phyloP scores from a whole-genome alignment of 1,140 invertebrate species.

The Hyposmocoma kahamanoa region DNA sequence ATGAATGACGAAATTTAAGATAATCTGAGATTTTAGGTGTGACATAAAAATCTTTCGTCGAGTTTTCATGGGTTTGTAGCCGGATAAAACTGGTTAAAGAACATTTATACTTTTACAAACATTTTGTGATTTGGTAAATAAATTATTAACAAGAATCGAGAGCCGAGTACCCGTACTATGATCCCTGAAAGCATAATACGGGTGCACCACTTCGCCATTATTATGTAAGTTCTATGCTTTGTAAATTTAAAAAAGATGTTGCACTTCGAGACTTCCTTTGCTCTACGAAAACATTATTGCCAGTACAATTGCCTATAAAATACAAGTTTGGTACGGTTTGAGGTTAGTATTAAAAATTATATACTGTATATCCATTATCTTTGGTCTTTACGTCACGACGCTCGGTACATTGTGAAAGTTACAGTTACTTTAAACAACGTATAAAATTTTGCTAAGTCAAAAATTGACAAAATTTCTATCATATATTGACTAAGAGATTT shows the following conservation, averaged over 20 bases:
- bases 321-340: slow-evolving; percentile 66
- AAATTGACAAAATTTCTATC: slow-evolving; percentile 71
- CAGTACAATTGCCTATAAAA: slow-evolving; percentile 42
- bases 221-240: too few relatives aligned
- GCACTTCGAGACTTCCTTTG: neutral
- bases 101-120: too few relatives aligned
- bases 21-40: slow-evolving; percentile 13
- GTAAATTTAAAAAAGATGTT: too few relatives aligned
- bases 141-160: too few relatives aligned
- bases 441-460: slow-evolving; percentile 73
- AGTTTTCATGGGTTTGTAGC: too few relatives aligned
- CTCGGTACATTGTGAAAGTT: slow-evolving; percentile 56
- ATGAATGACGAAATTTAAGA: slow-evolving; percentile 44
- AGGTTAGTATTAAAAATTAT: slow-evolving; percentile 67
- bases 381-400: slow-evolving; percentile 65
- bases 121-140: too few relatives aligned
- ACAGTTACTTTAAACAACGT: slow-evolving; percentile 66
- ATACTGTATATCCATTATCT: slow-evolving; percentile 66
- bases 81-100: too few relatives aligned
- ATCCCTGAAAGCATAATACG: too few relatives aligned
- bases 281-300: slow-evolving; percentile 16
- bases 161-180: too few relatives aligned
- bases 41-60: neutral
- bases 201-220: too few relatives aligned
- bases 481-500: slow-evolving; percentile 71